These are phyloP conservation scores for Allygus modestus DNA, from an alignment of 2,888 invertebrate species.

Conservation along the genomic window DNA sequence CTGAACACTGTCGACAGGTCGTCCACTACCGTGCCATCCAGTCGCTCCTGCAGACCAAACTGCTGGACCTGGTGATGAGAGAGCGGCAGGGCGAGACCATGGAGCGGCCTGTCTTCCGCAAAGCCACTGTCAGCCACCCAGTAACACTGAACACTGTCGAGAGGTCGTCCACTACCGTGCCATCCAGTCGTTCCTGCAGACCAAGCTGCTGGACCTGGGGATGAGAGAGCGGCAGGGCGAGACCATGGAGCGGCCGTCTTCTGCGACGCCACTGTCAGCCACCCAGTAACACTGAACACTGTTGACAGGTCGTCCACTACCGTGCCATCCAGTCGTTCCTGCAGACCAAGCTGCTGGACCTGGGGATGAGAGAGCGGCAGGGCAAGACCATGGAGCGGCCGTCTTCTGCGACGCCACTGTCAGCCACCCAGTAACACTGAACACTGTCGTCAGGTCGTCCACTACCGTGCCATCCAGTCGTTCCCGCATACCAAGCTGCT, in stretches of 20 bases:
- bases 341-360: conserved; percentile 93
- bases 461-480: conserved; percentile 95
- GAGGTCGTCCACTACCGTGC: conserved; percentile 96
- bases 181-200: conserved; percentile 95
- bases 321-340: conserved; percentile 96
- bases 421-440: too few relatives aligned
- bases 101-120: conserved; percentile 96
- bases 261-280: too few relatives aligned
- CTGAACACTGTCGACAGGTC: too few relatives aligned
- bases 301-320: conserved; percentile 95
- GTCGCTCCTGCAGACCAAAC: conserved; percentile 94
- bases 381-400: conserved; percentile 98
- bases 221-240: conserved; percentile 97
- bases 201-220: conserved; percentile 96
- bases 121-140: too few relatives aligned
- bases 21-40: conserved; percentile 96
- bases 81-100: conserved; percentile 98
- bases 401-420: too few relatives aligned
- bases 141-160: too few relatives aligned
- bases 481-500: conserved; percentile 95
- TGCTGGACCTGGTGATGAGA: conserved; percentile 96
- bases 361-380: conserved; percentile 96
- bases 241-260: conserved; percentile 96
- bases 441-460: conserved; percentile 96
- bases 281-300: too few relatives aligned